Evolutionary conservation across 2,113 vertebrate genomes (phyloP), one percentile per base, ranked within the genome.

Genomic region (Nibea coibor): DNA sequence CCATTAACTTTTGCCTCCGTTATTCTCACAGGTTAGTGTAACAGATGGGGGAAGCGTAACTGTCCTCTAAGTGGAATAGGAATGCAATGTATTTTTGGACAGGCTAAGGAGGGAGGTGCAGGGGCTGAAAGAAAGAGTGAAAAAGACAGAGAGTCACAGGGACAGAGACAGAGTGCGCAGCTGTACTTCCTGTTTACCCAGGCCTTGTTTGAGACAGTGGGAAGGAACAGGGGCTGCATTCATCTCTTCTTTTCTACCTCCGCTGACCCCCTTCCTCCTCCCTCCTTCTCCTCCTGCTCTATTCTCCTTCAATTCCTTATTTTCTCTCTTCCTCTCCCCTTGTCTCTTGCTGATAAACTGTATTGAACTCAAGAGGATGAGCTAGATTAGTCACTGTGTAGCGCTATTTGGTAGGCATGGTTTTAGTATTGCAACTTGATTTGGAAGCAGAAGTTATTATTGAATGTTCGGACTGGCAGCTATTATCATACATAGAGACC

Each of bases 151-250:
- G 77, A 74, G 78, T 82, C 73, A 57, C 75, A 81, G 72, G 72
- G 63, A 87, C 72, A 79, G 80, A 68, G 79, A 87, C 54, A 61
- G 70, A 50, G 83, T 81, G 74, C 57, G 72, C 93, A 94, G 91
- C 93, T 94, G 93, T 81, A 93, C 91, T 94, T 95, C 94, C 94
- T 95, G 93, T 94, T 95, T 95, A 94, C 87, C 74, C 91, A 90
- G 79, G 80, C 79, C 91, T 86, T 84, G 88, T 86, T 87, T 68
- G 82, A 91, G 82, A 91, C 79, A 76, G 69, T 80, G 69, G 69
- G 82, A 80, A 91, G 76, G 87, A 93, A 95, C 94, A 94, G 93
- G 90, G 89, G 77, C 80, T 71, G 80, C 88, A 94, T 95, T 94
- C 91, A 92, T 93, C 87, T 83, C 79, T 59, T 66, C 84, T 84